These are phyloP conservation scores for Cebus imitator DNA, from an alignment of 2,113 vertebrate genomes.

Conservation along the genomic window DNA sequence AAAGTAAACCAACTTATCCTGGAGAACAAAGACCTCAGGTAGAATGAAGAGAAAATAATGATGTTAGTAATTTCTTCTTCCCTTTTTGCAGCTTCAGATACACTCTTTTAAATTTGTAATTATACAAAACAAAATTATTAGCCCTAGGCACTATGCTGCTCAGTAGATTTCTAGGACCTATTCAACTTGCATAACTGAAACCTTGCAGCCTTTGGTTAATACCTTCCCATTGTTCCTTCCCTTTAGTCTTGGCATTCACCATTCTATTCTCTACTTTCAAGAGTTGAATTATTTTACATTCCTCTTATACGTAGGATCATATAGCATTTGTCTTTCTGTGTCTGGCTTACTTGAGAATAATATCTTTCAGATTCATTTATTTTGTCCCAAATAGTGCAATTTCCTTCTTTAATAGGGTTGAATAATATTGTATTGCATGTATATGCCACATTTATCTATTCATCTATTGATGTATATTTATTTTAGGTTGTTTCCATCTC, in stretches of 20 bases:
- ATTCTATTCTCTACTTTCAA: background rate
- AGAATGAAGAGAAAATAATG: constrained; percentile 37
- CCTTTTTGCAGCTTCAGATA: background rate
- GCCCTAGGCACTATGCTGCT: background rate
- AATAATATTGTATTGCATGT: background rate
- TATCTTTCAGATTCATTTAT: background rate
- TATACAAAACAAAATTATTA: background rate
- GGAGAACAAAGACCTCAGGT: background rate
- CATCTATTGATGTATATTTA: background rate
- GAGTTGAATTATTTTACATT: background rate
- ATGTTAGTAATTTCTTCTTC: background rate
- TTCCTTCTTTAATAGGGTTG: background rate
- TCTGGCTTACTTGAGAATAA: background rate
- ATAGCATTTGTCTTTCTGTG: background rate
- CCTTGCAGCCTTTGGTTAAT: background rate
- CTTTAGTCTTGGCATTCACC: background rate
- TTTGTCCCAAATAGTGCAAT: background rate
- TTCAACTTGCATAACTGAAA: background rate
- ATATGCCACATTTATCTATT: background rate
- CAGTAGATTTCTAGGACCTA: background rate
- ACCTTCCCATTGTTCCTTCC: background rate
- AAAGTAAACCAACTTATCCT: background rate
- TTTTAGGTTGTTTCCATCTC: background rate
- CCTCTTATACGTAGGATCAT: background rate
- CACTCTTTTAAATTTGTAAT: background rate